phyloP scores from a whole-genome alignment of 2,888 invertebrate species.

The Aphidius colemani region DNA sequence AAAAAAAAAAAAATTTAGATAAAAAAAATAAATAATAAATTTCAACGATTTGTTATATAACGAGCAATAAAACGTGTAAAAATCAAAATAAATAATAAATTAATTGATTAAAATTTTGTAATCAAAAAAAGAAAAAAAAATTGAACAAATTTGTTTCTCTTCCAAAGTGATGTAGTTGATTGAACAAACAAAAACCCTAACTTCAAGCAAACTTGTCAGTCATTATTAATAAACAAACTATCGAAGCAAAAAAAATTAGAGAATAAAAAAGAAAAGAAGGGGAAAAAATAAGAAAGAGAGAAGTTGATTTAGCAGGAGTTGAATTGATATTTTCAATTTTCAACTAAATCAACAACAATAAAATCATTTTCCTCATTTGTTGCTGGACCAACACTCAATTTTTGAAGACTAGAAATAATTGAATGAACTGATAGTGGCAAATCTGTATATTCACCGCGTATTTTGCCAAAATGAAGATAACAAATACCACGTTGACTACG shows the following conservation, averaged over 20 bases:
- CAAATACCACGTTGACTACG: conserved; percentile 66
- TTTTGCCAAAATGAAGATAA: conserved; percentile 76
- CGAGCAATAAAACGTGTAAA: not conserved
- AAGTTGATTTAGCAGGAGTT: conserved; percentile 57
- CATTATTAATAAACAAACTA: conserved; percentile 4
- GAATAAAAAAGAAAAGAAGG: not conserved
- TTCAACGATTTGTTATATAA: too few relatives aligned
- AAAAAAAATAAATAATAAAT: too few relatives aligned
- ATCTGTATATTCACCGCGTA: conserved; percentile 41
- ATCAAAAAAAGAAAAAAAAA: too few relatives aligned
- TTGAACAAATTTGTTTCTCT: too few relatives aligned
- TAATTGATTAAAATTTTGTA: not conserved
- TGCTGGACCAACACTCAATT: conserved; percentile 55
- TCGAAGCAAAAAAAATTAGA: conserved; percentile 5
- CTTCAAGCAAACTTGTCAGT: not conserved
- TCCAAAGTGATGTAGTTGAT: not conserved
- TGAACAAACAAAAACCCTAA: not conserved
- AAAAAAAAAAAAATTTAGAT: too few relatives aligned
- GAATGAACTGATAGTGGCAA: conserved; percentile 60
- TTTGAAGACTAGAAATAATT: conserved; percentile 62
- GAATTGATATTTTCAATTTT: conserved; percentile 63
- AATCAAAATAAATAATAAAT: not conserved
- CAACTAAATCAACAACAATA: conserved; percentile 56
- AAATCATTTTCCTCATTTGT: conserved; percentile 37
- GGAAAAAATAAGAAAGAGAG: conserved; percentile 7